phyloP scores from a whole-genome alignment of 1,140 invertebrate species.

The Heliconius eleuchia region DNA sequence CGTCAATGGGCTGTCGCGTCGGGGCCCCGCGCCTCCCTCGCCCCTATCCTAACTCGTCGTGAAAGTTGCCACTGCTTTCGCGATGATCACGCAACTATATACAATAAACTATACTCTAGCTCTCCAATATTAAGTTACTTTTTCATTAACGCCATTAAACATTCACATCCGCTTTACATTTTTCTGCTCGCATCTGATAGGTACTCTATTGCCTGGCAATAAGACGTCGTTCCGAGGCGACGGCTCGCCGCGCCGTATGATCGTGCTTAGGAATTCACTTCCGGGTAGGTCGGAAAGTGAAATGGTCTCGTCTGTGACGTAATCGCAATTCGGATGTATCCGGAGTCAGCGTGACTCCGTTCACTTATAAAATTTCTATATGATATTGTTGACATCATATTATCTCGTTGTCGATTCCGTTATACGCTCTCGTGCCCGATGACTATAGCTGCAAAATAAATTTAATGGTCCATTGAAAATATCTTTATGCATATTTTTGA shows the following conservation, averaged over 20 bases:
- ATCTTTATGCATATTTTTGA: slow-evolving; percentile 46
- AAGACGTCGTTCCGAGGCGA: not conserved
- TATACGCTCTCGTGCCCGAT: slow-evolving; percentile 45
- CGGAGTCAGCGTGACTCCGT: slow-evolving; percentile 76
- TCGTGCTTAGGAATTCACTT: slow-evolving; percentile 80
- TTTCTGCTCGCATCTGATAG: slow-evolving; percentile 65
- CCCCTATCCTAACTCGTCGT: slow-evolving; percentile 72
- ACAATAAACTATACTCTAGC: slow-evolving; percentile 65
- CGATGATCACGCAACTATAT: slow-evolving; percentile 52
- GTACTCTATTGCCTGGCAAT: slow-evolving; percentile 19
- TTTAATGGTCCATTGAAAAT: slow-evolving; percentile 45
- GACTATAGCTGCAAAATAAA: slow-evolving; percentile 40
- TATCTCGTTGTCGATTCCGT: slow-evolving; percentile 54
- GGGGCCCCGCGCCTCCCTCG: slow-evolving; percentile 69
- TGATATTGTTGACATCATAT: slow-evolving; percentile 74
- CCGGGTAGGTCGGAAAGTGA: slow-evolving; percentile 81
- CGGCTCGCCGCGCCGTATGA: slow-evolving; percentile 72
- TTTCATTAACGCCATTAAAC: slow-evolving; percentile 56
- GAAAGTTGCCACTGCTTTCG: slow-evolving; percentile 80
- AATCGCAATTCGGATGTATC: slow-evolving; percentile 81
- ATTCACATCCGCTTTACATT: slow-evolving; percentile 77
- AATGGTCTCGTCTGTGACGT: slow-evolving; percentile 80
- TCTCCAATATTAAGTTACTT: slow-evolving; percentile 66
- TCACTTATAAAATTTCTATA: slow-evolving; percentile 78
- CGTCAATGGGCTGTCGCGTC: slow-evolving; percentile 75